These are phyloP conservation scores for Myrmecophaga tridactyla DNA, from an alignment of 2,113 vertebrate species.

Conservation along the genomic window DNA sequence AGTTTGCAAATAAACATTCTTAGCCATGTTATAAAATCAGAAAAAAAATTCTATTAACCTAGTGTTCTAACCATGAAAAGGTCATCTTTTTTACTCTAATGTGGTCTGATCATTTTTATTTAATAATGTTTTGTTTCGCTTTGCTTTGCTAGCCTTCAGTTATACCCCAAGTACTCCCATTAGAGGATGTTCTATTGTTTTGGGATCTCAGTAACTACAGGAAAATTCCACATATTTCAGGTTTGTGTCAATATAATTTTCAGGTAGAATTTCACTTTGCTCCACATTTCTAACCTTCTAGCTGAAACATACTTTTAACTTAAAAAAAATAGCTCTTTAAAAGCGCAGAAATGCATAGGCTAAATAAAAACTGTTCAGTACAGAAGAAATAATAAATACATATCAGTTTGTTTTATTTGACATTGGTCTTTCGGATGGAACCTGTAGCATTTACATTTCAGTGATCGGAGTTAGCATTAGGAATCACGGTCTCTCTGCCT, in stretches of 20 bases:
- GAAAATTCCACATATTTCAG: neutral
- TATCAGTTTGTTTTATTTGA: neutral
- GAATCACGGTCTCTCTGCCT: neutral
- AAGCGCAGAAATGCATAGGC: neutral
- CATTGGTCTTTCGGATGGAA: neutral
- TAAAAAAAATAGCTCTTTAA: neutral
- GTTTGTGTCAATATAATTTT: neutral
- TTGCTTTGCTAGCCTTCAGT: neutral
- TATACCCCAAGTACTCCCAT: accelerated
- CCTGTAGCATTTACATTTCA: neutral
- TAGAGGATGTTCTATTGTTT: neutral
- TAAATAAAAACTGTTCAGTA: neutral
- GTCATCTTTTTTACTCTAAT: neutral
- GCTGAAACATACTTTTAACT: neutral
- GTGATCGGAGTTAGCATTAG: neutral
- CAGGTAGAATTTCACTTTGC: neutral
- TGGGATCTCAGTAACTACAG: neutral
- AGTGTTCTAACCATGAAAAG: neutral
- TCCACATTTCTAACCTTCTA: neutral
- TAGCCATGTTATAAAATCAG: neutral
- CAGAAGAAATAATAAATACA: neutral
- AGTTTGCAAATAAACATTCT: neutral
- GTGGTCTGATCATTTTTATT: neutral
- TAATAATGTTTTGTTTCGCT: neutral
- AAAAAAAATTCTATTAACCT: neutral